A percentile compares a stretch with the other conserved stretches of the same genome.
Conservation (phyloP, 53 echinoderm and acorn worm genomes). For the Stichopus horrens region DNA sequence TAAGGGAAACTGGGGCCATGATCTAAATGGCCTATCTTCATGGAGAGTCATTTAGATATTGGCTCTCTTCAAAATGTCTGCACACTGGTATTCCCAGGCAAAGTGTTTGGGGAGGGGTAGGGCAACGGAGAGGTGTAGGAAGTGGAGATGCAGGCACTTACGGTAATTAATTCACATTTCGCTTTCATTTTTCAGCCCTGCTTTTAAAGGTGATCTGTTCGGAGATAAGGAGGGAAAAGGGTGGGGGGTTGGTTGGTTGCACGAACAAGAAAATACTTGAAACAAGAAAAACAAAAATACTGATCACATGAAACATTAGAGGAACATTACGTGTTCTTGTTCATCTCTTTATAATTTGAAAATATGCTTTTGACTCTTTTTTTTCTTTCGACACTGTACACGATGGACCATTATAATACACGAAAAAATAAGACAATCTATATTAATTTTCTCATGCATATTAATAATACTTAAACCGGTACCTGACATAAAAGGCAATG, state of each 20-base stretch:
- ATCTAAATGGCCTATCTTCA: no score
- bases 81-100: no score
- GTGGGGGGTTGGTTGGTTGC: neutral
- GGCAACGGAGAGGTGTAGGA: no score
- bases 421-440: slow-evolving; percentile 39
- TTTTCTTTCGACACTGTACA: slow-evolving; percentile 35
- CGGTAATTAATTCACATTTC: no score
- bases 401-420: slow-evolving; percentile 37
- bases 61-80: no score
- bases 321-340: slow-evolving; percentile 21
- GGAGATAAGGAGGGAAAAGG: neutral
- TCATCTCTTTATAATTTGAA: slow-evolving; percentile 32
- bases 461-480: slow-evolving; percentile 30
- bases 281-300: neutral
- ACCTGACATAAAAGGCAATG: slow-evolving; percentile 29
- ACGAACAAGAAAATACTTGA: no score
- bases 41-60: no score
- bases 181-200: no score
- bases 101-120: no score
- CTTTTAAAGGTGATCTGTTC: neutral
- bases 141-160: no score
- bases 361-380: slow-evolving; percentile 18
- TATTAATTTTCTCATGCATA: slow-evolving; percentile 28
- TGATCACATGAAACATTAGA: neutral
- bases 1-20: no score